A percentile compares a stretch with the other conserved stretches of the same genome.
Evolutionary conservation across 1,140 invertebrate genomes (phyloP).

Genomic region (Hylyphantes graminicola): DNA sequence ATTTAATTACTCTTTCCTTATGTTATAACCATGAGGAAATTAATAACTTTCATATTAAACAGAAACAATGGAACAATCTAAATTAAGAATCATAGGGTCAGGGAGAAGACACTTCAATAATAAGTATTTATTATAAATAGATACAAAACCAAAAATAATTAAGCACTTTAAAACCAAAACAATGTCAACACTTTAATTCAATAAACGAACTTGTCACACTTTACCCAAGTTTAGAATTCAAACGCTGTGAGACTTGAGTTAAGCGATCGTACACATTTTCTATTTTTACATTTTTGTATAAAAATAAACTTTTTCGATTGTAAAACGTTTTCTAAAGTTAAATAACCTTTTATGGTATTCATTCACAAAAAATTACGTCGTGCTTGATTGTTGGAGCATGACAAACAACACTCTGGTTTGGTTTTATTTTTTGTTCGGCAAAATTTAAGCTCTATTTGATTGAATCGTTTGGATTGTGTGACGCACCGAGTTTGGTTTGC

Average conservation of each 20-base stretch:
- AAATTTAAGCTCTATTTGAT: too few species aligned
- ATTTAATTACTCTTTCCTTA: too few species aligned
- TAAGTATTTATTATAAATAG: too few species aligned
- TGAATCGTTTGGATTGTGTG: too few species aligned
- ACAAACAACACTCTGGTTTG: not conserved
- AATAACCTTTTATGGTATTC: slow-evolving; percentile 1
- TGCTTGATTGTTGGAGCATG: slow-evolving; percentile 17
- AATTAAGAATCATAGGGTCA: too few species aligned
- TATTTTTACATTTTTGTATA: not conserved
- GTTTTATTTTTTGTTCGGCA: too few species aligned
- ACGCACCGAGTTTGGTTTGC: too few species aligned
- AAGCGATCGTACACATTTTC: not conserved
- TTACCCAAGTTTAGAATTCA: not conserved
- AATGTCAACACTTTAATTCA: slow-evolving; percentile 4
- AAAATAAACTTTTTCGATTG: not conserved
- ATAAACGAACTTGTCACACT: slow-evolving; percentile 1
- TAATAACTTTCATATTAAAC: too few species aligned
- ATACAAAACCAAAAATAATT: too few species aligned
- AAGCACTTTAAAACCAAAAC: not conserved
- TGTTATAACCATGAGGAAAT: too few species aligned
- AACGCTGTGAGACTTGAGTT: not conserved
- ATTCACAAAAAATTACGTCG: not conserved
- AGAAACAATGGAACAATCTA: too few species aligned
- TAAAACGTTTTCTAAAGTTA: not conserved
- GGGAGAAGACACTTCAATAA: too few species aligned